Conservation (phyloP, 2,113 vertebrate species). For the Pluvialis apricaria region DNA sequence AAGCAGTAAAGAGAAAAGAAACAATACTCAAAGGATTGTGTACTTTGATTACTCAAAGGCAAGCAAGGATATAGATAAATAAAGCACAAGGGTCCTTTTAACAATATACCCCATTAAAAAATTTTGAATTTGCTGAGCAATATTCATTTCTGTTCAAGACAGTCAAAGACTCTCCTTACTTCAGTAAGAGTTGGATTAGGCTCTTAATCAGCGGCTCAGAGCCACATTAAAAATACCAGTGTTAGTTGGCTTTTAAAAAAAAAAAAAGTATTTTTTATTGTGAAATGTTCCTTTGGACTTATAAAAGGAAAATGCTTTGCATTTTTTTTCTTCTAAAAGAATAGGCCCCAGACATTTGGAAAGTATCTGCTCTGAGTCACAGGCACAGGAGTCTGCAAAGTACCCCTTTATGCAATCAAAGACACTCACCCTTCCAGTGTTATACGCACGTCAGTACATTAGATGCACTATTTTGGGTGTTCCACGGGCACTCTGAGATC, state of each 20-base stretch:
- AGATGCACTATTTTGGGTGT: slow-evolving; percentile 26
- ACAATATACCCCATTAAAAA: background rate
- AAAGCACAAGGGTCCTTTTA: background rate
- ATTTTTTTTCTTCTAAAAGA: background rate
- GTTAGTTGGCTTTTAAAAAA: background rate
- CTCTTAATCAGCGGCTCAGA: slow-evolving; percentile 4
- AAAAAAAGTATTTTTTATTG: slow-evolving; percentile 20
- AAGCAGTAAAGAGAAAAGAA: background rate
- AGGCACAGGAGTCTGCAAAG: slow-evolving; percentile 11
- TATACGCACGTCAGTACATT: background rate
- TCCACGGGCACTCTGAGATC: slow-evolving; percentile 61
- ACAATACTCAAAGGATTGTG: background rate
- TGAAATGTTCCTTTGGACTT: slow-evolving; percentile 60
- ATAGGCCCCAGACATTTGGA: slow-evolving; percentile 61
- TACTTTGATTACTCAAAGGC: too few relatives aligned
- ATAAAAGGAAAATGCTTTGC: slow-evolving; percentile 36
- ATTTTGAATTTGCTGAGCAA: background rate
- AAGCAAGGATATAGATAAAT: background rate
- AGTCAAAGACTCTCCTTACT: background rate
- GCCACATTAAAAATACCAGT: slow-evolving; percentile 1
- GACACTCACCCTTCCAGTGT: background rate
- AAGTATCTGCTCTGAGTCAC: slow-evolving; percentile 57
- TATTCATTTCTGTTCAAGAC: background rate
- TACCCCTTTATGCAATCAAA: slow-evolving; percentile 44
- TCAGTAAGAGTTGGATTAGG: background rate